Conservation (phyloP, 1,140 invertebrate species). For the Lepidostoma basale region DNA sequence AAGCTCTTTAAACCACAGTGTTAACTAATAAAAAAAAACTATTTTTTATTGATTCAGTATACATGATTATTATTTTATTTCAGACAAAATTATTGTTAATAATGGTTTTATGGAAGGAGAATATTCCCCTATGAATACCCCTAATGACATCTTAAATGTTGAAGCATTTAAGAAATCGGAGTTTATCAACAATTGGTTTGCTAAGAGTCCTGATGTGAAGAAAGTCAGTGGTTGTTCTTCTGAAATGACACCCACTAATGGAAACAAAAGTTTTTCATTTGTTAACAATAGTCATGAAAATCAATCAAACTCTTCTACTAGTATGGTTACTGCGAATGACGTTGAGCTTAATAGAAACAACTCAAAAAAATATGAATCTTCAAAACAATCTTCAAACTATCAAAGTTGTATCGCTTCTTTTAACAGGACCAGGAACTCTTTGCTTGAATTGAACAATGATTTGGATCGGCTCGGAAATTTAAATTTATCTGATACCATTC, state of each 20-base stretch:
- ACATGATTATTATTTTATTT: slow-evolving; percentile 47
- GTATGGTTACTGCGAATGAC: slow-evolving; percentile 3
- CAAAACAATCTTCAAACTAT: slow-evolving; percentile 24
- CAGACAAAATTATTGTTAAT: slow-evolving; percentile 68
- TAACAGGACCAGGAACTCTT: background rate
- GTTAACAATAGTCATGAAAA: too few species aligned
- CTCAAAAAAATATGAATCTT: background rate
- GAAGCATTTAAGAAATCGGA: slow-evolving; percentile 51
- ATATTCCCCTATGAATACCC: slow-evolving; percentile 52
- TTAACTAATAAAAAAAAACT: too few species aligned
- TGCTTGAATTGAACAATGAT: too few species aligned
- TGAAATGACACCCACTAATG: too few species aligned
- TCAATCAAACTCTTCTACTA: background rate
- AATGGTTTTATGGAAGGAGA: slow-evolving; percentile 65
- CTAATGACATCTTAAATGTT: background rate
- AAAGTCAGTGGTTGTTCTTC: too few species aligned
- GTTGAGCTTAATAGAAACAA: slow-evolving; percentile 9
- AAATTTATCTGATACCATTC: too few species aligned
- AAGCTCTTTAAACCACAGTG: too few species aligned
- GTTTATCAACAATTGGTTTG: slow-evolving; percentile 56
- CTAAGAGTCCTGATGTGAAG: slow-evolving; percentile 48
- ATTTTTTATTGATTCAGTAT: background rate
- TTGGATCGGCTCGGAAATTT: too few species aligned
- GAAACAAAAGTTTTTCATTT: too few species aligned
- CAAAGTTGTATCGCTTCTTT: slow-evolving; percentile 27